These are phyloP conservation scores for Lepidurus arcticus DNA, from an alignment of 1,140 invertebrate genomes.

Conservation along the genomic window DNA sequence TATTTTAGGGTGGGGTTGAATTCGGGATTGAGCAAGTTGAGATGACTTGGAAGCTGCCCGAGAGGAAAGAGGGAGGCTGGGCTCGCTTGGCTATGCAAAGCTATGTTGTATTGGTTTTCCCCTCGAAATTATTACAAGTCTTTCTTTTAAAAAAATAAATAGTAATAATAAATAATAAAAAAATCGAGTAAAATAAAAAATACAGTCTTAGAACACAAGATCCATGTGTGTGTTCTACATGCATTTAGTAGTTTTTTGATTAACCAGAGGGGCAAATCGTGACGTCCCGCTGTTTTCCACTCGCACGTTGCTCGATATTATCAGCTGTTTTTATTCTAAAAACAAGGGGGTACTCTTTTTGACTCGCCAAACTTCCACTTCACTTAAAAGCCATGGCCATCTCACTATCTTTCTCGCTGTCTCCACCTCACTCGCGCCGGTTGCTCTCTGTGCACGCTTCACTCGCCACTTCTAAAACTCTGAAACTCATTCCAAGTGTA, in stretches of 20 bases:
- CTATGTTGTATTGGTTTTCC: too few relatives aligned
- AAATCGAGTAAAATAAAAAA: too few relatives aligned
- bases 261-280: background rate
- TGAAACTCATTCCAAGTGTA: background rate
- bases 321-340: background rate
- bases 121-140: too few relatives aligned
- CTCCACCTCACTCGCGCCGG: background rate
- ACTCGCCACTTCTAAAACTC: too few relatives aligned
- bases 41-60: background rate
- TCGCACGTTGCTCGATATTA: conserved; percentile 5
- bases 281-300: conserved; percentile 3
- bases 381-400: background rate
- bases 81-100: too few relatives aligned
- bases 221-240: background rate
- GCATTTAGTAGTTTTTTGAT: conserved; percentile 5
- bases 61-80: too few relatives aligned
- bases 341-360: background rate
- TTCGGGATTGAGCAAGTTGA: background rate
- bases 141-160: too few relatives aligned
- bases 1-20: background rate
- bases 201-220: too few relatives aligned
- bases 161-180: too few relatives aligned
- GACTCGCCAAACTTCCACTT: background rate
- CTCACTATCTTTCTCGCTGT: background rate
- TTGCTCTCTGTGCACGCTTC: too few relatives aligned